A percentile compares a stretch with the other conserved stretches of the same genome.
These are phyloP conservation scores for Zeus faber DNA, from an alignment of 2,113 vertebrate species.

Conservation along the genomic window DNA sequence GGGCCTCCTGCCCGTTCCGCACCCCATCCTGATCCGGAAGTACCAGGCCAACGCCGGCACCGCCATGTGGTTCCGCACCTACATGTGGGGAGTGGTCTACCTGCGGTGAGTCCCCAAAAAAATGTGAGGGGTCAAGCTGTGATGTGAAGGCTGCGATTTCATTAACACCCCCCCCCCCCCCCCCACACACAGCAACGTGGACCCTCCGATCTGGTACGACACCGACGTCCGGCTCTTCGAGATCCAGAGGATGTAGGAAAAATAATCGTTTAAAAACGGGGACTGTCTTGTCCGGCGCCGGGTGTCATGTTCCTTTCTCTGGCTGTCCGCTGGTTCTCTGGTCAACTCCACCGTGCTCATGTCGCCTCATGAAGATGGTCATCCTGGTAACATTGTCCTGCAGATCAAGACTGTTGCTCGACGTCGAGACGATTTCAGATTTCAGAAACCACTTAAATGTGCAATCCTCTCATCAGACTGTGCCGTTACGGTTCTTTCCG, in stretches of 20 bases:
- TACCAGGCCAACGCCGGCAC: constrained; percentile 98
- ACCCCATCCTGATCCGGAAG: constrained; percentile 97
- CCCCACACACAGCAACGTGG: constrained; percentile 95
- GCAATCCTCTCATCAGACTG: too few species aligned
- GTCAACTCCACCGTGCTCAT: constrained; percentile 47
- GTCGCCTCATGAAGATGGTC: constrained; percentile 17
- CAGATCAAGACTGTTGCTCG: background rate
- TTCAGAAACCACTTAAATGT: too few species aligned
- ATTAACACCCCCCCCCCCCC: too few species aligned
- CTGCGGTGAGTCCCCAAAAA: constrained; percentile 82
- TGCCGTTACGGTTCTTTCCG: background rate
- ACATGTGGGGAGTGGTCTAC: constrained; percentile 99
- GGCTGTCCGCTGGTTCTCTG: constrained; percentile 36
- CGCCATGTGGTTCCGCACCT: constrained; percentile 98
- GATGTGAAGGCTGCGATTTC: too few species aligned
- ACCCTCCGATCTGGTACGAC: constrained; percentile 98
- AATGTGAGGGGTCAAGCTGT: too few species aligned
- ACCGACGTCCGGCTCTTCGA: constrained; percentile 98
- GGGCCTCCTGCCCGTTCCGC: constrained; percentile 93
- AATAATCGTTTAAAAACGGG: constrained; percentile 7
- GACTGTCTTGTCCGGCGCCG: constrained; percentile 5
- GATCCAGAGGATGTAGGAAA: constrained; percentile 90
- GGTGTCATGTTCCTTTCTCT: constrained; percentile 8
- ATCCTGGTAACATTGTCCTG: constrained; percentile 9
- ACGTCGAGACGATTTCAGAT: background rate